Percentiles rank a stretch among this genome's conserved stretches.
Conservation (phyloP, 2,888 invertebrate species). For the Ectemnius continuus region DNA sequence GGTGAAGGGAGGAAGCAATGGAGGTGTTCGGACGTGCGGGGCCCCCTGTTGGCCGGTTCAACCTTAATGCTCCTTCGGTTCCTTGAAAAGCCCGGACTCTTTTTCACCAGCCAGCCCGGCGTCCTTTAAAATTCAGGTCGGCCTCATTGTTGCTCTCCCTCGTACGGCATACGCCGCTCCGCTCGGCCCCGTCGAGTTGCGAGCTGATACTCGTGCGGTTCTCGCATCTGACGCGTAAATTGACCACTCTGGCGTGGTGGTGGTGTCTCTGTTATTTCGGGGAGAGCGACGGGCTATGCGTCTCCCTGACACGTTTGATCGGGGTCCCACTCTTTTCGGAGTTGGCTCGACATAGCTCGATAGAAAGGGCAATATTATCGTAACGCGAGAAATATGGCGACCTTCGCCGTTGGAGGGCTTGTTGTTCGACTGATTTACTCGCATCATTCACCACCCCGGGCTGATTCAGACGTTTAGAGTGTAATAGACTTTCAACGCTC, state of each 20-base stretch:
- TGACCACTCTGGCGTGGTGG: not conserved
- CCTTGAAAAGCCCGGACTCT: conserved; percentile 12
- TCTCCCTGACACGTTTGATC: conserved; percentile 6
- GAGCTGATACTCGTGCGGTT: no score
- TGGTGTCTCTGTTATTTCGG: conserved; percentile 2
- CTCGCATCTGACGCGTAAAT: not conserved
- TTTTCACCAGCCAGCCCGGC: conserved; percentile 11
- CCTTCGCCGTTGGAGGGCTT: no score
- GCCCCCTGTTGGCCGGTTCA: conserved; percentile 2
- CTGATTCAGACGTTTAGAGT: no score
- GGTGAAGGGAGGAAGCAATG: not conserved
- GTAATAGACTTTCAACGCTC: no score
- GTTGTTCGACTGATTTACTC: no score
- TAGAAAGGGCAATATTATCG: conserved; percentile 4
- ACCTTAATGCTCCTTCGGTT: conserved; percentile 11
- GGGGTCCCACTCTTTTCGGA: not conserved
- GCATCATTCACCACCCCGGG: no score
- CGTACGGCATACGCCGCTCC: no score
- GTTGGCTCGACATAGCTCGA: not conserved
- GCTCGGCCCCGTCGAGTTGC: no score
- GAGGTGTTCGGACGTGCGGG: not conserved
- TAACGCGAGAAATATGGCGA: not conserved
- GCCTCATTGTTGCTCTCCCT: conserved; percentile 10
- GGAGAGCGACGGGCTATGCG: not conserved
- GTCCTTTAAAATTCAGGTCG: conserved; percentile 16